Conservation (phyloP, 1,140 invertebrate genomes). For the Potamilus streckersoni region DNA sequence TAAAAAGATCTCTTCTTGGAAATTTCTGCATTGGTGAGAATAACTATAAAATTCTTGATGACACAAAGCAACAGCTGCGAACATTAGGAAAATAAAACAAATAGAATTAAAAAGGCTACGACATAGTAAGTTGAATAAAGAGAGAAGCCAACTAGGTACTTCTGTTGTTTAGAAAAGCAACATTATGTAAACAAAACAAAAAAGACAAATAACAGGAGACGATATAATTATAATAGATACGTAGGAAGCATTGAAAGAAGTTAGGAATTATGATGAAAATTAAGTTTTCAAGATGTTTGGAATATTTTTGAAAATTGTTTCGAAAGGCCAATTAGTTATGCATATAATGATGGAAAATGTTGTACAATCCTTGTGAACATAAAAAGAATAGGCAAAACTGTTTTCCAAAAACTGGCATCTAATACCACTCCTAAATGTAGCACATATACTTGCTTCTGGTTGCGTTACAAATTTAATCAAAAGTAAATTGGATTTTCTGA, state of each 20-base stretch:
- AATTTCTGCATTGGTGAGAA: neutral
- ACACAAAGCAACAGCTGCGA: conserved; percentile 3
- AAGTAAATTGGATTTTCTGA: conserved; percentile 1
- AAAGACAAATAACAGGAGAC: neutral
- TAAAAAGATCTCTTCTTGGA: neutral
- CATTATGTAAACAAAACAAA: conserved; percentile 9
- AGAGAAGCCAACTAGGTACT: conserved; percentile 22
- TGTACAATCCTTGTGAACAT: neutral
- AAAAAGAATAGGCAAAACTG: conserved; percentile 3
- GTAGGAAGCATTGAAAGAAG: conserved; percentile 7
- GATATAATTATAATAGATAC: conserved; percentile 1
- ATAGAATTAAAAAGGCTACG: neutral
- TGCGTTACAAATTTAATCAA: conserved; percentile 8
- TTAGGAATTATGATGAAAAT: conserved; percentile 1
- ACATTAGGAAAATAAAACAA: conserved; percentile 3
- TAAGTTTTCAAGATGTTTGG: conserved; percentile 15
- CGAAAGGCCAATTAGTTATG: conserved; percentile 10
- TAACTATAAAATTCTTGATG: neutral
- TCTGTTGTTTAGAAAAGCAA: conserved; percentile 19
- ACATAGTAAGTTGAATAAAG: conserved; percentile 13
- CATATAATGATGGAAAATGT: neutral
- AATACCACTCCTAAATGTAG: conserved; percentile 8
- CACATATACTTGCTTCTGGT: conserved; percentile 13
- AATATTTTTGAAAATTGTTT: conserved; percentile 8
- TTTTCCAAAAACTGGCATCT: conserved; percentile 8